Evolutionary conservation across 1,140 invertebrate genomes (phyloP).

Genomic region (Parapsyche elsis): DNA sequence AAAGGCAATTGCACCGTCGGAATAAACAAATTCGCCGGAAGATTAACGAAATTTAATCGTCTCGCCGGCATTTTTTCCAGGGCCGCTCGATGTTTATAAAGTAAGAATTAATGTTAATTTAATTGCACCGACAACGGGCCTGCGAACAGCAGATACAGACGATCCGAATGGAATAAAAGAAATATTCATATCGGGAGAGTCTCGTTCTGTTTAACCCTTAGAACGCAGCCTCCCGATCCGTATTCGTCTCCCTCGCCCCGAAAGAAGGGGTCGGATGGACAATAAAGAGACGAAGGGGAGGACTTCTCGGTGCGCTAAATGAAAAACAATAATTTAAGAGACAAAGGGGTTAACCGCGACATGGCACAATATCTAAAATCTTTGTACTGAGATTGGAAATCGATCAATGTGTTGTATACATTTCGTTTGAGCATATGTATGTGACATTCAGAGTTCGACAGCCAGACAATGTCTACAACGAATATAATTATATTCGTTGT

Average conservation of each 20-base stretch:
- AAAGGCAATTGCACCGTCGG: constrained; percentile 24
- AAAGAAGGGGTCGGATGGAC: constrained; percentile 43
- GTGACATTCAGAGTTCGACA: too few relatives aligned
- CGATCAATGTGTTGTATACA: too few relatives aligned
- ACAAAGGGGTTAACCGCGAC: constrained; percentile 52
- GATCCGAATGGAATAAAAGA: constrained; percentile 47
- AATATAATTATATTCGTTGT: too few relatives aligned
- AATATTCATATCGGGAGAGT: constrained; percentile 40
- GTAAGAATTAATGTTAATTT: constrained; percentile 57
- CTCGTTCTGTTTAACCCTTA: background rate
- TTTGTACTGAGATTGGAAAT: too few relatives aligned
- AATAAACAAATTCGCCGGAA: constrained; percentile 52
- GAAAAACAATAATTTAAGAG: constrained; percentile 58
- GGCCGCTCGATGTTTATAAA: constrained; percentile 53
- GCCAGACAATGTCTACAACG: too few relatives aligned
- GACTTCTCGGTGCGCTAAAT: constrained; percentile 51
- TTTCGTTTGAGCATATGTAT: too few relatives aligned
- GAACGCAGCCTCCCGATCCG: background rate
- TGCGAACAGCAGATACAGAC: constrained; percentile 52
- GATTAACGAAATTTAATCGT: constrained; percentile 54
- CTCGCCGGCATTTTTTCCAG: constrained; percentile 27
- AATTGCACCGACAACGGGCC: constrained; percentile 52
- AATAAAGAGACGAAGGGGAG: background rate
- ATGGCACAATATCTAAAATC: background rate
- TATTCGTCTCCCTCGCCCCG: constrained; percentile 9